Evolutionary conservation across 2,113 vertebrate species (phyloP).

Genomic region (Bufo bufo): DNA sequence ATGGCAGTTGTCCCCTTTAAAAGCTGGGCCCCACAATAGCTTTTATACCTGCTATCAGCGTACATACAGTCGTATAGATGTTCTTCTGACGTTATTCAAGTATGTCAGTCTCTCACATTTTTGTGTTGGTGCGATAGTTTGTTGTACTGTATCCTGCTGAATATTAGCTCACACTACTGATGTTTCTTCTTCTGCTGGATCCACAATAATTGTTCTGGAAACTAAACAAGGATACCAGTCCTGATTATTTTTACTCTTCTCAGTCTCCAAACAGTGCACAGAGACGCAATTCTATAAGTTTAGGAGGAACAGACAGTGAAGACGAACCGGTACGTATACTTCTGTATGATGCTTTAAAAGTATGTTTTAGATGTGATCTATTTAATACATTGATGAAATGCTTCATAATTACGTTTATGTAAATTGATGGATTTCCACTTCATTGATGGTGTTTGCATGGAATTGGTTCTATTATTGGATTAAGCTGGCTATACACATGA

Average conservation of each 20-base stretch:
- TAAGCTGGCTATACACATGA: neutral
- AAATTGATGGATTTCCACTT: neutral
- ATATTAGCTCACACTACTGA: neutral
- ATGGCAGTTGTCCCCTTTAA: too few relatives aligned
- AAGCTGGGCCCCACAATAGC: too few relatives aligned
- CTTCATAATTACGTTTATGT: neutral
- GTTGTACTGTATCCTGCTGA: neutral
- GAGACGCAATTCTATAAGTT: conserved; percentile 77
- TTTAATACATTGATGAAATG: neutral
- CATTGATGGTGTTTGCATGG: neutral
- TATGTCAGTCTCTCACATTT: neutral
- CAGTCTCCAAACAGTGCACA: conserved; percentile 71
- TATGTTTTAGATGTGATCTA: neutral
- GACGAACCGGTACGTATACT: conserved; percentile 78
- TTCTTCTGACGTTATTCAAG: neutral
- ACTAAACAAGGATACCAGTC: neutral
- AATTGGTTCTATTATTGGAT: too few relatives aligned
- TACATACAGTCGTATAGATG: too few relatives aligned
- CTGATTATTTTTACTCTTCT: conserved; percentile 31
- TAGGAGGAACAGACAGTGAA: conserved; percentile 80
- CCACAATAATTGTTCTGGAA: neutral
- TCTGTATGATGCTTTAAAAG: neutral
- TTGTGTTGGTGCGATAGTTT: neutral
- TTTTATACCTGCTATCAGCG: too few relatives aligned
- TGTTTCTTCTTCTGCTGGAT: neutral